Evolutionary conservation across 2,113 vertebrate species (phyloP).

Genomic region (Hemiscyllium ocellatum): DNA sequence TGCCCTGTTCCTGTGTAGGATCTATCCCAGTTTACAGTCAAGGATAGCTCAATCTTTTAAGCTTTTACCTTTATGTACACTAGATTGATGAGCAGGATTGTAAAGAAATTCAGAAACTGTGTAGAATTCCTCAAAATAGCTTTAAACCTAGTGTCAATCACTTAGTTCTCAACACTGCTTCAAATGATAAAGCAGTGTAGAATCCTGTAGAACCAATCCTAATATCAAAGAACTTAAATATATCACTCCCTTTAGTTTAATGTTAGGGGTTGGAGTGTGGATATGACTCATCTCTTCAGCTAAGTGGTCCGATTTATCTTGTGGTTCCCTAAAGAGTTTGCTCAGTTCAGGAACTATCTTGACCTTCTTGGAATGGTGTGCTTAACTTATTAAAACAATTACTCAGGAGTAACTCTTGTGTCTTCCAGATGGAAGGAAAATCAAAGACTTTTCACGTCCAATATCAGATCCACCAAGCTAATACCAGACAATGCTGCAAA

Average conservation of each 20-base stretch:
- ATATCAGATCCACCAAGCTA: neutral
- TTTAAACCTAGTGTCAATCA: neutral
- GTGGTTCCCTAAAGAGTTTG: neutral
- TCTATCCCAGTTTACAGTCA: neutral
- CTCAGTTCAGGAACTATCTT: constrained; percentile 8
- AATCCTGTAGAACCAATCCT: neutral
- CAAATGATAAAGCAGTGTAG: neutral
- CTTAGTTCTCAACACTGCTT: neutral
- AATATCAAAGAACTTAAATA: neutral
- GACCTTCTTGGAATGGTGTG: constrained; percentile 12
- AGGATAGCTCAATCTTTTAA: neutral
- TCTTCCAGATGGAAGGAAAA: neutral
- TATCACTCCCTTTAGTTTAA: neutral
- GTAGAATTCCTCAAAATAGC: neutral
- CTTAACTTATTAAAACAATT: neutral
- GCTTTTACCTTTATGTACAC: neutral
- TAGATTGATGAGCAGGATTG: neutral
- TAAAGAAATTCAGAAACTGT: neutral
- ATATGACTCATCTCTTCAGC: neutral
- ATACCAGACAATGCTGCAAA: neutral
- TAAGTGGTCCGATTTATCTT: neutral
- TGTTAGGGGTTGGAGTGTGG: neutral
- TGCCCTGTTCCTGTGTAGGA: neutral
- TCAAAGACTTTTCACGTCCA: too few species aligned
- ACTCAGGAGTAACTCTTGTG: neutral